phyloP scores from a whole-genome alignment of 2,797 vertebrate genomes.

The Loriculus beryllinus region DNA sequence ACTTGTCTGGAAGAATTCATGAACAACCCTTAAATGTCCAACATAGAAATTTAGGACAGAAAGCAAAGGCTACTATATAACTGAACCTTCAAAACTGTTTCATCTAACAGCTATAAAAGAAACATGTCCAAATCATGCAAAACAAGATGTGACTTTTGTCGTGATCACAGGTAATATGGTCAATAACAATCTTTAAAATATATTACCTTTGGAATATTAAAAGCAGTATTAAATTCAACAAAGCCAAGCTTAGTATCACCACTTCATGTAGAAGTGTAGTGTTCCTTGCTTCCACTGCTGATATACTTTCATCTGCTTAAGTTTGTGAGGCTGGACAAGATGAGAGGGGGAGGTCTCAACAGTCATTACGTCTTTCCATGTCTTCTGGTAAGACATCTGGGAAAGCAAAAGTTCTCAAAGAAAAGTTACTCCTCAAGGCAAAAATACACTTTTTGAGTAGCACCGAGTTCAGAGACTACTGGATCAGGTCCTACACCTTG shows the following conservation, averaged over 20 bases:
- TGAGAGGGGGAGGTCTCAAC: background rate
- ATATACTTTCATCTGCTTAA: background rate
- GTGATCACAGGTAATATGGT: background rate
- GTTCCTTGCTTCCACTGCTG: background rate
- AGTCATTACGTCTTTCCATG: fast-evolving
- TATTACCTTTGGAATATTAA: background rate
- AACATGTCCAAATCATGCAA: background rate
- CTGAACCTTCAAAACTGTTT: background rate
- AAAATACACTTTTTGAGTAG: background rate
- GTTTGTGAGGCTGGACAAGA: background rate
- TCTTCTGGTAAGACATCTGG: background rate
- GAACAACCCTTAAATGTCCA: too few relatives aligned
- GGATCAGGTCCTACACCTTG: background rate
- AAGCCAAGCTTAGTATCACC: background rate
- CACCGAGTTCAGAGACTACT: background rate
- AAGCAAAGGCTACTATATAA: background rate
- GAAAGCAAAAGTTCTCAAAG: background rate
- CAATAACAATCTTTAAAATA: background rate
- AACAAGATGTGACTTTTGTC: background rate
- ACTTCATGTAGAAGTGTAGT: background rate
- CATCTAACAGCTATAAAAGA: background rate
- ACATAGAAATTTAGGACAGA: background rate
- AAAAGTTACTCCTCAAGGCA: background rate
- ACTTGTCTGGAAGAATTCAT: too few relatives aligned
- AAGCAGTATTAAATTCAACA: background rate